Evolutionary conservation across 2,113 vertebrate genomes (phyloP).

Genomic region (Phainopepla nitens): DNA sequence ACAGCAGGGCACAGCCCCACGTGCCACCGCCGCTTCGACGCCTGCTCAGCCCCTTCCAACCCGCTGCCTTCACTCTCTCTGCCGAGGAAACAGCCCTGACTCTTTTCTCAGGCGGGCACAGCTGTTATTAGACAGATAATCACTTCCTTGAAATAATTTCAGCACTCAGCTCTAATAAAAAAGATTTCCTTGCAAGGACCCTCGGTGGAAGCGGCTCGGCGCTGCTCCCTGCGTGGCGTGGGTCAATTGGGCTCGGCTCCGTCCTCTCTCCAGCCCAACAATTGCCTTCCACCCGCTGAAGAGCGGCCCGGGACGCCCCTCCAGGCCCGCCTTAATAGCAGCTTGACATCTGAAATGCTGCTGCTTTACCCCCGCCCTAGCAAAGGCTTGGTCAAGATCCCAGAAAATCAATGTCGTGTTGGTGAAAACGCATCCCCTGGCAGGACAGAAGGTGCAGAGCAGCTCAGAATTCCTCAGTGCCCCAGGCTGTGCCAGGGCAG

Average conservation of each 20-base stretch:
- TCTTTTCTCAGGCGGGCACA: background rate
- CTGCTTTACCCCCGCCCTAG: constrained; percentile 61
- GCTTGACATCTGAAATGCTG: constrained; percentile 72
- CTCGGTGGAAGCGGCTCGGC: constrained; percentile 70
- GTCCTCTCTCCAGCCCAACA: constrained; percentile 72
- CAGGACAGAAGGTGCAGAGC: background rate
- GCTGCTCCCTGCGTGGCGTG: constrained; percentile 56
- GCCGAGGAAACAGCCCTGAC: background rate
- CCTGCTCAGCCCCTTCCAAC: background rate
- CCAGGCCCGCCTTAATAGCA: constrained; percentile 64
- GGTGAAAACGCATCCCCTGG: constrained; percentile 60
- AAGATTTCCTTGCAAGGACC: constrained; percentile 70
- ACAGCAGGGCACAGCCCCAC: accelerated
- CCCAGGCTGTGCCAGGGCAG: too few species aligned
- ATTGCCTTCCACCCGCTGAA: constrained; percentile 72
- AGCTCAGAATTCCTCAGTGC: too few species aligned
- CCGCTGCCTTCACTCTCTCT: background rate
- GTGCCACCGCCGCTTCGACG: background rate
- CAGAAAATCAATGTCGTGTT: constrained; percentile 60
- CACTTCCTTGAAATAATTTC: constrained; percentile 73
- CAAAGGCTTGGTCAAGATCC: constrained; percentile 59
- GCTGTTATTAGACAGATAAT: constrained; percentile 67
- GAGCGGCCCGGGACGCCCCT: constrained; percentile 64
- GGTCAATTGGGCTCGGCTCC: constrained; percentile 75
- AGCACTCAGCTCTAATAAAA: constrained; percentile 68